Percentiles rank a stretch among this genome's conserved stretches.
Conservation (phyloP, 2,797 vertebrate species). For the Scolopax rusticola region DNA sequence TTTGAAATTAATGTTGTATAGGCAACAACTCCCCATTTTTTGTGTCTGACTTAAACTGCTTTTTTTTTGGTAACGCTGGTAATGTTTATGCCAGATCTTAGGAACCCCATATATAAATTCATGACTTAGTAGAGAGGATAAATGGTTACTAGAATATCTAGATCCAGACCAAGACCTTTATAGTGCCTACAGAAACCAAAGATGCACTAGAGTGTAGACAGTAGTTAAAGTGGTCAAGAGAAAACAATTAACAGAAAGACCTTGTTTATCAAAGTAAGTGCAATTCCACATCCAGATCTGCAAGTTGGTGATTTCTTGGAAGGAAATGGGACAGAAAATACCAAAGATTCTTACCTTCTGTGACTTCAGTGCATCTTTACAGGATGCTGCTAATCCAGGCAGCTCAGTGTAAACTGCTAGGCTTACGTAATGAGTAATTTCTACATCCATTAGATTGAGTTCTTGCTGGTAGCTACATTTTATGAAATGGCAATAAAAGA, state of each 20-base stretch:
- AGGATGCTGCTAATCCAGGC: neutral
- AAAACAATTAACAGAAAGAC: neutral
- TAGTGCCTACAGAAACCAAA: neutral
- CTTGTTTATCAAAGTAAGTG: neutral
- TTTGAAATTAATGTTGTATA: neutral
- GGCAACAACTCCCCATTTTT: neutral
- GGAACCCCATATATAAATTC: neutral
- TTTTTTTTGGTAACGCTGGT: neutral
- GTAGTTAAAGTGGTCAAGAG: neutral
- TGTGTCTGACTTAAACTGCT: neutral
- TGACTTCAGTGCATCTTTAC: neutral
- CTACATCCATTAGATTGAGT: neutral
- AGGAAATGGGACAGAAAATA: neutral
- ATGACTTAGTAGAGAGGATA: neutral
- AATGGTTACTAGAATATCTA: neutral
- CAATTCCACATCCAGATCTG: neutral
- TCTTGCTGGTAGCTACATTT: neutral
- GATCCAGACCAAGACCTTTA: neutral
- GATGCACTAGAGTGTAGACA: neutral
- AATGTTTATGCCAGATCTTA: neutral
- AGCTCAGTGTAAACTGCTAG: neutral
- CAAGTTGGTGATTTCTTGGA: neutral
- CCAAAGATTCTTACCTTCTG: accelerated
- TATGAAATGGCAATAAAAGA: neutral
- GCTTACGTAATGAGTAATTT: neutral